Evolutionary conservation across 37 sponge, comb jelly and placozoan species (phyloP).

Genomic region (Hormiphora californensis): DNA sequence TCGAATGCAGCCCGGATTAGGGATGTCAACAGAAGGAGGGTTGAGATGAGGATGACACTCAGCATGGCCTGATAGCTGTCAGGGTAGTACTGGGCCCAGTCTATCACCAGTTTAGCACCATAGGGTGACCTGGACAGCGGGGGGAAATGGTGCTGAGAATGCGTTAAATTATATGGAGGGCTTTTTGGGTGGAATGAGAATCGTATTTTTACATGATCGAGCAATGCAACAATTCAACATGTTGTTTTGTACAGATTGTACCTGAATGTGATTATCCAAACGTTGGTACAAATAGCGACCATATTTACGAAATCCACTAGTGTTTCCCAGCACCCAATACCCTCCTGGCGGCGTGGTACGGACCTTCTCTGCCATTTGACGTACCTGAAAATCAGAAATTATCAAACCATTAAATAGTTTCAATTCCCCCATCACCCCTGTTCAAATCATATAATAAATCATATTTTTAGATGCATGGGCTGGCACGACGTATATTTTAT

Average conservation of each 20-base stretch:
- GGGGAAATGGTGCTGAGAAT: no score
- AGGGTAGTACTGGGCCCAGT: constrained; percentile 5
- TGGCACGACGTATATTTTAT: no score
- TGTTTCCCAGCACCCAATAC: neutral
- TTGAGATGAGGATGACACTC: neutral
- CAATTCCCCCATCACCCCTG: no score
- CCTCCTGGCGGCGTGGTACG: constrained; percentile 3
- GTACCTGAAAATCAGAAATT: neutral
- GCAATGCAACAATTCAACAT: no score
- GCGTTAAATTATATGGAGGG: no score
- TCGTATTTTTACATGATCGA: no score
- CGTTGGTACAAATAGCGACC: neutral
- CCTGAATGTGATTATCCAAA: neutral
- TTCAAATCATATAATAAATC: no score
- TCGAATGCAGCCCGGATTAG: neutral
- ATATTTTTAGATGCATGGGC: no score
- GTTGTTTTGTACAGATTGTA: neutral
- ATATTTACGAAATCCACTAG: neutral
- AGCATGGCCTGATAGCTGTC: neutral
- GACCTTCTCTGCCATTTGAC: neutral
- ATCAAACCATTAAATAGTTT: no score
- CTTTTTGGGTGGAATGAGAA: no score
- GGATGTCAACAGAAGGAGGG: neutral
- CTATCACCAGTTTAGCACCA: neutral
- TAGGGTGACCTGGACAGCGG: neutral